A percentile compares a stretch with the other conserved stretches of the same genome.
phyloP scores from a whole-genome alignment of 1,140 invertebrate genomes.

The Vanessa atalanta region DNA sequence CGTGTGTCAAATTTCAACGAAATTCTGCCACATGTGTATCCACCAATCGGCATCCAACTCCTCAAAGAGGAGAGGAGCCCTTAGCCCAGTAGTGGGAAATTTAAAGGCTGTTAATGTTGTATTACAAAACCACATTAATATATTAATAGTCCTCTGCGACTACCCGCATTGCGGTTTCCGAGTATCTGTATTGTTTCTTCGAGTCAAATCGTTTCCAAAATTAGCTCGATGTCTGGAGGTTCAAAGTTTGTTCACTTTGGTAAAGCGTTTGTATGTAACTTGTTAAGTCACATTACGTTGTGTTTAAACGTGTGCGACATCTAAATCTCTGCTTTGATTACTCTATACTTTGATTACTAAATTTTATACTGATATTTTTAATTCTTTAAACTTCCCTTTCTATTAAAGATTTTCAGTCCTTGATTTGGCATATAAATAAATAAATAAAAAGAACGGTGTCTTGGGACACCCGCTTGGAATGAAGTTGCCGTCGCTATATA shows the following conservation, averaged over 20 bases:
- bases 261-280: neutral
- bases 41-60: too few species aligned
- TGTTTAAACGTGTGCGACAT: neutral
- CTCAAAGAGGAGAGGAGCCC: too few species aligned
- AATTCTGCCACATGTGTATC: too few species aligned
- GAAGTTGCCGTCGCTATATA: too few species aligned
- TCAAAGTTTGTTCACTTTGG: neutral
- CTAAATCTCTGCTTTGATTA: neutral
- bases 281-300: neutral
- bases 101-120: too few species aligned
- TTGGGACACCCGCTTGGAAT: too few species aligned
- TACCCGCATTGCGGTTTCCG: neutral
- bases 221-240: neutral
- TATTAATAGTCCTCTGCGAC: neutral
- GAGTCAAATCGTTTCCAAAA: neutral
- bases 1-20: too few species aligned
- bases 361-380: neutral
- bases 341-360: neutral
- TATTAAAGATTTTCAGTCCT: neutral
- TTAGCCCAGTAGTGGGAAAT: too few species aligned
- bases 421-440: too few species aligned
- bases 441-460: too few species aligned
- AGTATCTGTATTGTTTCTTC: neutral
- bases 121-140: neutral
- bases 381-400: neutral